Evolutionary conservation across 1,140 invertebrate genomes (phyloP).

Genomic region (Aphis craccivora): DNA sequence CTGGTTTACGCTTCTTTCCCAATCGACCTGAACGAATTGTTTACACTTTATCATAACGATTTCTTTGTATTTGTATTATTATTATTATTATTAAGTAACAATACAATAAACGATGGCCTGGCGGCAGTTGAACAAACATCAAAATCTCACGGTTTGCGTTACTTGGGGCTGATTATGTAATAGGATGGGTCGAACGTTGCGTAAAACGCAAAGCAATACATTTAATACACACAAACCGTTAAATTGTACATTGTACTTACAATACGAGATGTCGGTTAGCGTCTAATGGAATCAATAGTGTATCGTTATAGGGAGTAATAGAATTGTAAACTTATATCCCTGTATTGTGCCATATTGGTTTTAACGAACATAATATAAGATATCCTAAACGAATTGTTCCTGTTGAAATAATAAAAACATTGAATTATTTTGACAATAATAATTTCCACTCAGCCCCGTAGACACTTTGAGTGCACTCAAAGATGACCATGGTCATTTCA

Average conservation of each 20-base stretch:
- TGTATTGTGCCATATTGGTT: no score
- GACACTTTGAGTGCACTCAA: neutral
- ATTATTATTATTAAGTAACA: neutral
- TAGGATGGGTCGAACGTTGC: neutral
- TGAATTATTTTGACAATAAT: neutral
- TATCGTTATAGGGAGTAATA: neutral
- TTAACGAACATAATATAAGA: neutral
- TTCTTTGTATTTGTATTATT: neutral
- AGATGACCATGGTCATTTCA: no score
- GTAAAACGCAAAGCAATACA: neutral
- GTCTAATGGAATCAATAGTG: neutral
- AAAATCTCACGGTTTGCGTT: slow-evolving; percentile 11
- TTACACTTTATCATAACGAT: neutral
- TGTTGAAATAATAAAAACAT: neutral
- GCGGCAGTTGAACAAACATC: slow-evolving; percentile 22
- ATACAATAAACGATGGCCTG: neutral
- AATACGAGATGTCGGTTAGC: neutral
- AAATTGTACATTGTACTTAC: neutral
- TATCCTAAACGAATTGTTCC: neutral
- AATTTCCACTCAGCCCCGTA: neutral
- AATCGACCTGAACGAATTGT: neutral
- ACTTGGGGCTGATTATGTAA: neutral
- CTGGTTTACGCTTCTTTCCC: neutral
- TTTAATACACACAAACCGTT: neutral
- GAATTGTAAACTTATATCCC: neutral